A percentile compares a stretch with the other conserved stretches of the same genome.
Conservation (phyloP, 2,797 vertebrate species). For the Chromis chromis region DNA sequence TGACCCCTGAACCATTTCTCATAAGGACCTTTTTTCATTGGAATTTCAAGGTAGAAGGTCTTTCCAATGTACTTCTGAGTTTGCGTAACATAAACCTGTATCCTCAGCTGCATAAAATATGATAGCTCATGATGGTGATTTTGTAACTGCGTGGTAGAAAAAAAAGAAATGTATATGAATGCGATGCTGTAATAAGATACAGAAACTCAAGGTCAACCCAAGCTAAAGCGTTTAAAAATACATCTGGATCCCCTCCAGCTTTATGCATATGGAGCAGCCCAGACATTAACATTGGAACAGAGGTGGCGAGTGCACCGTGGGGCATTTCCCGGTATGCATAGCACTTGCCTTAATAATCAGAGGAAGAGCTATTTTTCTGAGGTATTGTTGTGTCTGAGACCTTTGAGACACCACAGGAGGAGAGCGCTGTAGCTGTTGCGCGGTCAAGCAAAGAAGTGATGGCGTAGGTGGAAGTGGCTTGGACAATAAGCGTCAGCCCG, state of each 20-base stretch:
- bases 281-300: conserved; percentile 64
- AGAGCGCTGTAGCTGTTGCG: conserved; percentile 61
- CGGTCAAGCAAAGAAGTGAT: conserved; percentile 70
- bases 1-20: conserved; percentile 58
- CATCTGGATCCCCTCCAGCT: conserved; percentile 62
- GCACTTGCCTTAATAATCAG: conserved; percentile 72
- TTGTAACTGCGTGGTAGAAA: conserved; percentile 33
- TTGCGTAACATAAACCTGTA: conserved; percentile 27
- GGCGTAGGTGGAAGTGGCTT: conserved; percentile 80
- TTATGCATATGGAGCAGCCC: conserved; percentile 67
- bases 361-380: conserved; percentile 80
- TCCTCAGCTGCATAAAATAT: conserved; percentile 32
- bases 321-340: conserved; percentile 67
- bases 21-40: background rate
- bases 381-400: conserved; percentile 77
- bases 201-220: conserved; percentile 68
- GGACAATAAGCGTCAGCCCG: conserved; percentile 77
- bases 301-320: conserved; percentile 55
- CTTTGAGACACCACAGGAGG: conserved; percentile 79
- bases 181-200: conserved; percentile 54
- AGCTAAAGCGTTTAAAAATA: conserved; percentile 67
- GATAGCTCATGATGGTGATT: conserved; percentile 22
- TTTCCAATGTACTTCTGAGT: conserved; percentile 9
- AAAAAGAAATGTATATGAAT: conserved; percentile 30
- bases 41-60: conserved; percentile 40